A percentile compares a stretch with the other conserved stretches of the same genome.
These are phyloP conservation scores for Prionailurus viverrinus DNA, from an alignment of 2,113 vertebrate genomes.

Conservation along the genomic window DNA sequence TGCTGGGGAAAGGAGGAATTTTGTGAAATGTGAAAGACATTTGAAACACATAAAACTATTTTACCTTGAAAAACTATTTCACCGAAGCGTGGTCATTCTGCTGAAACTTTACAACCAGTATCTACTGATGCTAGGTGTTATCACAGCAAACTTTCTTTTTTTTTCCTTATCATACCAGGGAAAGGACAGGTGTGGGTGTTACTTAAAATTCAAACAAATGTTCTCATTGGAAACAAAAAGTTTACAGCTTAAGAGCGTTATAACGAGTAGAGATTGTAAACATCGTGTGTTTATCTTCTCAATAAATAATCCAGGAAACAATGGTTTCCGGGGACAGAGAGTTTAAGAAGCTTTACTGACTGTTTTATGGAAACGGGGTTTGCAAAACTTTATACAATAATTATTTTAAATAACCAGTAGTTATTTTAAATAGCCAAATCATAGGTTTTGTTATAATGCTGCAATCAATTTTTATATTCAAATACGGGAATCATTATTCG, in stretches of 20 bases:
- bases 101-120: background rate
- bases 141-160: background rate
- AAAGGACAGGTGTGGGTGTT: background rate
- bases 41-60: background rate
- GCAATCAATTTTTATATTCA: background rate
- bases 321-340: background rate
- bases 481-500: background rate
- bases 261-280: background rate
- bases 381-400: constrained; percentile 23
- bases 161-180: background rate
- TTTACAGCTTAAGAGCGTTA: background rate
- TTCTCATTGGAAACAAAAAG: background rate
- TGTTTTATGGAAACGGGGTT: constrained; percentile 9
- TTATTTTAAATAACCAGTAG: constrained; percentile 37
- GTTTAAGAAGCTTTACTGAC: constrained; percentile 4
- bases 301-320: constrained; percentile 51
- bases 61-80: background rate
- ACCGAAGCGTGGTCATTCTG: background rate
- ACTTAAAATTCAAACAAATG: background rate
- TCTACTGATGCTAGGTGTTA: background rate
- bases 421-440: constrained; percentile 31
- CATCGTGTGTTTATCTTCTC: constrained; percentile 27
- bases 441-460: background rate
- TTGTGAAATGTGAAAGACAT: background rate
- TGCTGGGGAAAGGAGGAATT: background rate